Evolutionary conservation across 2,888 invertebrate genomes (phyloP).

Genomic region (Sepiola atlantica): DNA sequence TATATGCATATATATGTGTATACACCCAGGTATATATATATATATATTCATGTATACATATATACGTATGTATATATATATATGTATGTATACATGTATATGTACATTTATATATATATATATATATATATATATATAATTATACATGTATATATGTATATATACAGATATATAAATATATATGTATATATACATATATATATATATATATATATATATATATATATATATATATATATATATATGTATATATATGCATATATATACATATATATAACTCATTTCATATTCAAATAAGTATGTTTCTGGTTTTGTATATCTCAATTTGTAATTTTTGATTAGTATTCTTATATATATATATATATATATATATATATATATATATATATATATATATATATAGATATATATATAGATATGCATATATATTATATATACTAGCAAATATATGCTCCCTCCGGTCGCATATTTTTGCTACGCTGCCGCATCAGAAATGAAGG

Average conservation of each 20-base stretch:
- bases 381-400: too few species aligned
- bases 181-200: conserved; percentile 23
- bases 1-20: not conserved
- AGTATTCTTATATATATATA: too few species aligned
- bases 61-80: not conserved
- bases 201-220: conserved; percentile 45
- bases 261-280: too few species aligned
- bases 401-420: too few species aligned
- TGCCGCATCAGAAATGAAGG: too few species aligned
- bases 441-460: too few species aligned
- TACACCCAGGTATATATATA: not conserved
- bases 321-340: too few species aligned
- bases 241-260: not conserved
- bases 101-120: not conserved
- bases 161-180: not conserved
- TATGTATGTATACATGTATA: not conserved
- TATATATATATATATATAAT: conserved; percentile 47
- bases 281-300: too few species aligned
- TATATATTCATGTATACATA: not conserved
- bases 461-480: too few species aligned
- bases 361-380: too few species aligned
- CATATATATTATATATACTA: too few species aligned
- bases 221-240: conserved; percentile 48
- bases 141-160: conserved; percentile 47
- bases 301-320: too few species aligned